Evolutionary conservation across 2,888 invertebrate genomes (phyloP), one percentile per base, ranked within the genome.

Genomic region (Spisula solida): DNA sequence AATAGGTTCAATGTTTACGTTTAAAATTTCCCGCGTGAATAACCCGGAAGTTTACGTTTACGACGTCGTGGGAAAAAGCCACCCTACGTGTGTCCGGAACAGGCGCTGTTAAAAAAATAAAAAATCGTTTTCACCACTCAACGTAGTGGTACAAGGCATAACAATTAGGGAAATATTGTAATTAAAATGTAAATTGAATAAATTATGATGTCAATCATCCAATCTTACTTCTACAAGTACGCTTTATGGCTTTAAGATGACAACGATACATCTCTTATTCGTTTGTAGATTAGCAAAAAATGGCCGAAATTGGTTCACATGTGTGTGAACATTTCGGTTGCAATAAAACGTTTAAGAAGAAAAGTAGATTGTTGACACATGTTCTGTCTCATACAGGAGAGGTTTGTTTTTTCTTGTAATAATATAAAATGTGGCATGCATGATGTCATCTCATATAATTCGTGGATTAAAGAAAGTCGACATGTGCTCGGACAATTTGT

Each of bases 361-460:
- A 41, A 79, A 88, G 92, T 47, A 88, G 94, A 70, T 88, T 94
- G 29, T 82, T 86, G 25, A 91, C 91, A 84, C 94, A 94, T 66
- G 31, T 88, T 34, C 83, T 93, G 81, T 92, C 93, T n/a, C 94
- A 94, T 82, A 94, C 94, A 47, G 94, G 94, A 86, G 94, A 94
- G 92, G 94, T 94, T 89, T 31, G 25, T 81, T 18, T 60, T 51
- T 16, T 1, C 10, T 75, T 34, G 31, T 34, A 18, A 18, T 16
- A 31, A 0, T 1, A n/a, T 14, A 31, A 10, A 70, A 31, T 70
- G 70, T 31, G 14, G 29, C n/a, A 70, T 2, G 18, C 14, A 4
- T 34, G 29, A 4, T 18, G 14, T 31, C 31, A 31, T n/a, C 16
- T 60, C 2, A 18, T 60, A 20, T n/a, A 20, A 60, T n/a, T 60